Evolutionary conservation across 2,113 vertebrate genomes (phyloP), one percentile per base, ranked within the genome.

Genomic region (Leptosomus discolor): DNA sequence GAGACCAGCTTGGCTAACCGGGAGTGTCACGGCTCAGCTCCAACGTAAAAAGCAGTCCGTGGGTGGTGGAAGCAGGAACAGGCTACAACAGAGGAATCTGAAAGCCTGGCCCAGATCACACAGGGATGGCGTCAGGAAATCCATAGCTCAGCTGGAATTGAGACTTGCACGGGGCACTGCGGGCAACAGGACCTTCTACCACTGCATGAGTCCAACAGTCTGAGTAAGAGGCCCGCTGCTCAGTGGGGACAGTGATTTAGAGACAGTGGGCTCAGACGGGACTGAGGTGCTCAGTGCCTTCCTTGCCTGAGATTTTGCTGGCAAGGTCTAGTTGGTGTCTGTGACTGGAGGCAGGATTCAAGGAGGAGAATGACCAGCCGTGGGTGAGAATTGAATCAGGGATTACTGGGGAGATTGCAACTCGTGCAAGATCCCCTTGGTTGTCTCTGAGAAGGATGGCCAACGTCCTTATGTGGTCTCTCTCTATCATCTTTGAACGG

Each of bases 341-440:
- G 9, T 17, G 14, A 48, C 20, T 27, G 63, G 15, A 70, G 12
- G 15, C 41, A 78, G n/a, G 27, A 53, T 54, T 63, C 32, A 50
- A 73, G 23, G 19, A 64, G 22, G 6, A 43, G 15, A 54, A 67
- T n/a, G 30, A 69, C 3, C 15, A 77, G 20, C 19, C 7, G 1
- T 34, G 11, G 17, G 32, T 46, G 13, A 63, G 17, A 82, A 63
- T 11, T 58, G 15, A 46, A 79, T 46, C 15, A 46, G 7, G 4
- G 10, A 5, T 64, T 79, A 51, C 17, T 30, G 9, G 30, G 73
- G 11, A 64, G 7, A 48, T 89, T 90, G 86, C 14, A 84, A 29
- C 3, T 4, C 1, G 3, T 39, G 9, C 9, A 56, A 56, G 34
- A 37, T 1, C 6, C 6, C 22, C 4, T 8, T 27, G 12, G 11